These are phyloP conservation scores for Branchinecta sandiegonensis DNA, from an alignment of 2,888 invertebrate species.

Conservation along the genomic window DNA sequence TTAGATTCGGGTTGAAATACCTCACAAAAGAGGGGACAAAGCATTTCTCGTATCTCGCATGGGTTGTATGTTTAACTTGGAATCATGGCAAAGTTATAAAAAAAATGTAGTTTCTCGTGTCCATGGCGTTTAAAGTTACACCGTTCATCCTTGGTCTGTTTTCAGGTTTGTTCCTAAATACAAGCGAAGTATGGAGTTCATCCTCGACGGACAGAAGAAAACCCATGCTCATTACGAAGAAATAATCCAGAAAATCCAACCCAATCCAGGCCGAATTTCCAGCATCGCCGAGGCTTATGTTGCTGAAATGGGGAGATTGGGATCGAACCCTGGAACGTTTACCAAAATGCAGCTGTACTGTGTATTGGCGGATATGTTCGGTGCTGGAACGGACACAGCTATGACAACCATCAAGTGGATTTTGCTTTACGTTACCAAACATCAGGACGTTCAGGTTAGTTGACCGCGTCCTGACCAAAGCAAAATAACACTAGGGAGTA, in stretches of 20 bases:
- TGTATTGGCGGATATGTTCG: constrained; percentile 64
- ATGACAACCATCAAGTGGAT: constrained; percentile 66
- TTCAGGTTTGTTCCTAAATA: constrained; percentile 48
- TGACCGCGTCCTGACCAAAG: too few relatives aligned
- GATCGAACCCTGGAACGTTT: constrained; percentile 38
- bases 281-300: constrained; percentile 32
- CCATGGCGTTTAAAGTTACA: too few relatives aligned
- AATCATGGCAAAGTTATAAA: too few relatives aligned
- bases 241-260: constrained; percentile 44
- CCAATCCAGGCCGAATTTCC: constrained; percentile 27
- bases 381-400: constrained; percentile 72
- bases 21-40: too few relatives aligned
- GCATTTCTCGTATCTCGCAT: too few relatives aligned
- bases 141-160: neutral
- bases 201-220: constrained; percentile 52
- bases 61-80: too few relatives aligned
- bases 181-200: constrained; percentile 45
- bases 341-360: constrained; percentile 49
- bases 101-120: too few relatives aligned
- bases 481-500: too few relatives aligned
- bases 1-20: too few relatives aligned
- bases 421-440: constrained; percentile 54
- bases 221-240: constrained; percentile 56
- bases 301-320: constrained; percentile 36
- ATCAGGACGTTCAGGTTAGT: constrained; percentile 48